Evolutionary conservation across 2,888 invertebrate genomes (phyloP), one percentile per base, ranked within the genome.

Genomic region (Dynastes hyllus): DNA sequence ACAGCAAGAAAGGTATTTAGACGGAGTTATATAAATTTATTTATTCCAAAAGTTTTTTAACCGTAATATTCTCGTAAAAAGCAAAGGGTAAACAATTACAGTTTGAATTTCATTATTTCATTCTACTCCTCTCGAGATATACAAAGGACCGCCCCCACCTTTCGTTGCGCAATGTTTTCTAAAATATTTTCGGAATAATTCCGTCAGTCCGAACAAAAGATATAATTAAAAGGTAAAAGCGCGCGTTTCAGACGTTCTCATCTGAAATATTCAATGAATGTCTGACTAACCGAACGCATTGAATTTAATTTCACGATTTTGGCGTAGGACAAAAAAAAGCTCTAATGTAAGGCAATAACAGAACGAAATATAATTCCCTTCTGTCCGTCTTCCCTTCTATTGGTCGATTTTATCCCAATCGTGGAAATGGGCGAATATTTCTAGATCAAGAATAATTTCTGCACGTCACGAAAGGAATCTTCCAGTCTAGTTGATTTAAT

Each of bases 241-340:
- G 53, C 8, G 29, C 55, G 16, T 29, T 51, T 29, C 70, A 70
- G 53, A n/a, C 51, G 29, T 53, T 55, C 8, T 5, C 70, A 53
- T 13, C 13, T 70, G 70, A 70, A 70, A 70, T 51, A 70, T 70
- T 50, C 70, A 51, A 29, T 51, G 70, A 70, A 70, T 70, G 53
- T 53, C 70, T 70, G 53, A 70, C 53, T 70, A 70, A 70, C 53
- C 32, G 9, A 32, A 32, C 27, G 50, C 66, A 11, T 13, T 32
- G 70, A 70, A 70, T 70, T 53, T 53, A 70, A 70, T 70, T 70
- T 70, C 29, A n/a, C 29, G 53, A 70, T 70, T 53, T 70, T 13
- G 51, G 32, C 53, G 29, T 3, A 70, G 69, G 11, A 51, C 50
- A 29, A 66, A 66, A 66, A 37, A n/a, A 66, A 65, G n/a, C 0